These are phyloP conservation scores for Mormyrus proboscirostris DNA, from an alignment of 2,797 vertebrate genomes.

Conservation along the genomic window DNA sequence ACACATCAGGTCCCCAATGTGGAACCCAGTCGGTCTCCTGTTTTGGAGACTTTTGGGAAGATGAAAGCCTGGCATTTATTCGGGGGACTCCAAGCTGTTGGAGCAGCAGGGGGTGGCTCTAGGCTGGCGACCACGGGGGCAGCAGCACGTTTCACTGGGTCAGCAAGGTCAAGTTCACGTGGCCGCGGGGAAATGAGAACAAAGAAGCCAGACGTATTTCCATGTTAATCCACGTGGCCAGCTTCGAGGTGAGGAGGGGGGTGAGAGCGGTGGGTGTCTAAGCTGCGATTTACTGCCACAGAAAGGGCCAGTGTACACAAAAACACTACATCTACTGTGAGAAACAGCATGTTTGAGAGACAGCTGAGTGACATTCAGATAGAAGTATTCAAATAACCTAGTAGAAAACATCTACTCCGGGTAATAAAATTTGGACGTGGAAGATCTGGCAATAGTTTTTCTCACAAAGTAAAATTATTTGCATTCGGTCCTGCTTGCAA, in stretches of 20 bases:
- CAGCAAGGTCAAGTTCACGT: conserved; percentile 44
- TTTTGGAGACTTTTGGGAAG: conserved; percentile 61
- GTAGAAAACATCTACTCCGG: not conserved
- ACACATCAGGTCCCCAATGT: conserved; percentile 46
- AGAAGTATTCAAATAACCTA: not conserved
- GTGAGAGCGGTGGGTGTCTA: not conserved
- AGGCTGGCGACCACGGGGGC: conserved; percentile 49
- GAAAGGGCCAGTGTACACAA: not conserved
- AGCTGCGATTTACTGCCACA: not conserved
- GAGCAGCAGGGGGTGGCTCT: conserved; percentile 35
- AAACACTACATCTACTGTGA: not conserved
- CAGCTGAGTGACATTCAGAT: not conserved
- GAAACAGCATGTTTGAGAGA: not conserved
- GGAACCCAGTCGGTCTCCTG: conserved; percentile 49
- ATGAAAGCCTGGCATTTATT: conserved; percentile 55
- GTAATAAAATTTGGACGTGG: not conserved
- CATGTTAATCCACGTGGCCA: not conserved
- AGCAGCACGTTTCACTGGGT: conserved; percentile 36
- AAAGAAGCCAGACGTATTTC: not conserved
- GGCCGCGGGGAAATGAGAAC: conserved; percentile 33
- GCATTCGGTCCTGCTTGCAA: not conserved
- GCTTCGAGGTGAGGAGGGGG: not conserved
- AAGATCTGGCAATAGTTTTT: not conserved
- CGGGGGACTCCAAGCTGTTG: conserved; percentile 67
- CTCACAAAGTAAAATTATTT: not conserved